Evolutionary conservation across 2,888 invertebrate genomes (phyloP).

Genomic region (Drosophila paramelanica): DNA sequence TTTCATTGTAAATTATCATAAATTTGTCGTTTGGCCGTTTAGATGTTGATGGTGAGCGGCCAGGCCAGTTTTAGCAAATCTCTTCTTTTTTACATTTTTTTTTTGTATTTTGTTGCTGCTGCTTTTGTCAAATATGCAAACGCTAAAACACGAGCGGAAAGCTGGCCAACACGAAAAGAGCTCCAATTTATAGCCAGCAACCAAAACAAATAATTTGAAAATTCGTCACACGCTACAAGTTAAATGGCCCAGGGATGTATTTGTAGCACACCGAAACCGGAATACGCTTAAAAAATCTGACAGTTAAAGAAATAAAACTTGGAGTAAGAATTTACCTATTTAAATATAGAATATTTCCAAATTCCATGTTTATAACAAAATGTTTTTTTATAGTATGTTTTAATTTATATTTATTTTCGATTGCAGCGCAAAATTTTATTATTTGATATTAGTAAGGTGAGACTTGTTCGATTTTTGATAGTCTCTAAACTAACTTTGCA

Average conservation of each 20-base stretch:
- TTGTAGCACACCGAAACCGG: neutral
- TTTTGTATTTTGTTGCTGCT: conserved; percentile 20
- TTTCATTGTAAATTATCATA: conserved; percentile 77
- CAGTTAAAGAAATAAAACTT: neutral
- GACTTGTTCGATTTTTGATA: neutral
- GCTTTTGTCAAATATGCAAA: conserved; percentile 71
- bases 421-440: no score
- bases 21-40: conserved; percentile 78
- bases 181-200: conserved; percentile 67
- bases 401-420: no score
- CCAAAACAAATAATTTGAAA: conserved; percentile 80
- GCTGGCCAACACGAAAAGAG: conserved; percentile 65
- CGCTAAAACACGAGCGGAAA: conserved; percentile 35
- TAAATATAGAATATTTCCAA: no score
- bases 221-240: conserved; percentile 75
- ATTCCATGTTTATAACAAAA: neutral
- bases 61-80: conserved; percentile 40
- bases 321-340: no score
- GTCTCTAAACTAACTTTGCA: conserved; percentile 1
- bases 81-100: conserved; percentile 20
- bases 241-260: conserved; percentile 30
- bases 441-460: no score
- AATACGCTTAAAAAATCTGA: neutral
- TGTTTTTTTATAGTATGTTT: no score
- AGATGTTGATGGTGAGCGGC: conserved; percentile 58